Conservation (phyloP, 2,113 vertebrate species). For the Lepus europaeus region DNA sequence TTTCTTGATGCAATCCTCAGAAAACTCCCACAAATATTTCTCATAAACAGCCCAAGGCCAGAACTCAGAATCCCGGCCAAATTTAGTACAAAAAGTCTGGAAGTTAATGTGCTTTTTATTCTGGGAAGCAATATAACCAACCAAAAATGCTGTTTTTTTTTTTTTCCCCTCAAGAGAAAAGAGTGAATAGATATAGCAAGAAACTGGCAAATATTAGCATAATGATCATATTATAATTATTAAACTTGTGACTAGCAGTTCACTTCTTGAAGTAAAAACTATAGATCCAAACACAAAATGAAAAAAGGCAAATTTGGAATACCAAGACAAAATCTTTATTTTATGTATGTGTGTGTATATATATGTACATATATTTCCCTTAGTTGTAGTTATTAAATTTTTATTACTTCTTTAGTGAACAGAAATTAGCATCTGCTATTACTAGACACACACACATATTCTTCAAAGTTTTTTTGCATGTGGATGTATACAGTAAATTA, state of each 20-base stretch:
- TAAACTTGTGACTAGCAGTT: background rate
- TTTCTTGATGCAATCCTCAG: conserved; percentile 24
- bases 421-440: conserved; percentile 8
- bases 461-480: background rate
- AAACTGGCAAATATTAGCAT: conserved; percentile 21
- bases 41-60: conserved; percentile 1
- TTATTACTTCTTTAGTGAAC: background rate
- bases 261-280: background rate
- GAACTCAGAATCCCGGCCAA: conserved; percentile 5
- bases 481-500: background rate
- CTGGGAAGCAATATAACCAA: background rate
- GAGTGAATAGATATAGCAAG: background rate
- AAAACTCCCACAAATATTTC: conserved; percentile 45
- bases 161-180: background rate
- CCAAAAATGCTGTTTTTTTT: background rate
- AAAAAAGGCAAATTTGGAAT: background rate
- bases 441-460: background rate
- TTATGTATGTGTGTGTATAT: background rate
- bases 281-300: background rate
- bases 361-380: background rate
- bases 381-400: background rate
- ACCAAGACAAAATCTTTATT: background rate
- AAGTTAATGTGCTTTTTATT: conserved; percentile 29
- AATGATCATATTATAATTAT: conserved; percentile 30
- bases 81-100: background rate